Conservation (phyloP, 2,888 invertebrate species). For the Limnephilus rhombicus region DNA sequence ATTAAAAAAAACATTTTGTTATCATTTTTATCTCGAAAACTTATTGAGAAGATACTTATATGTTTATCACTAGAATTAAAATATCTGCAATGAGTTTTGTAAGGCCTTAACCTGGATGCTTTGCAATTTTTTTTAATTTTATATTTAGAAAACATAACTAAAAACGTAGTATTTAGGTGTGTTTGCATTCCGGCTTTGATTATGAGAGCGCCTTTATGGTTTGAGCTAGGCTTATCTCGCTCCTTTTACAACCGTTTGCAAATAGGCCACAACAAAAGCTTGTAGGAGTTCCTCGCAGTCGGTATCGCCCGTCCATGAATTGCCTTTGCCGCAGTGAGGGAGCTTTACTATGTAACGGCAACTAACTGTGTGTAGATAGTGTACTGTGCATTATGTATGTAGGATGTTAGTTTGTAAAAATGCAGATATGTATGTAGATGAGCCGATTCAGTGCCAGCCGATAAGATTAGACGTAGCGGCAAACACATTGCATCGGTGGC, state of each 20-base stretch:
- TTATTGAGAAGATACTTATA: no score
- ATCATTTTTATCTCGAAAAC: no score
- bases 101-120: background rate
- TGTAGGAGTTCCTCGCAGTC: background rate
- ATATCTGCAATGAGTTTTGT: background rate
- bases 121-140: background rate
- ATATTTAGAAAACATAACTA: background rate
- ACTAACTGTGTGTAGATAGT: background rate
- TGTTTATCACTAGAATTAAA: no score
- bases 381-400: no score
- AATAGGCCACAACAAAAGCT: background rate
- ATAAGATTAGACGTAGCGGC: background rate
- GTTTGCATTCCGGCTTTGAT: background rate
- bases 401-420: no score
- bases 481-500: background rate
- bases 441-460: background rate
- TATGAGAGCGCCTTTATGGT: background rate
- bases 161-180: background rate
- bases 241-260: slow-evolving; percentile 33
- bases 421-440: background rate
- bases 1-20: no score
- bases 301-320: background rate
- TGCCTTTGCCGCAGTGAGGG: slow-evolving; percentile 4
- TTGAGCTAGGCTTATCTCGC: slow-evolving; percentile 9
- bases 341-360: background rate